Base-by-base conservation (phyloP, 2,797 vertebrate species). In the Pteropus rufus region DNA sequence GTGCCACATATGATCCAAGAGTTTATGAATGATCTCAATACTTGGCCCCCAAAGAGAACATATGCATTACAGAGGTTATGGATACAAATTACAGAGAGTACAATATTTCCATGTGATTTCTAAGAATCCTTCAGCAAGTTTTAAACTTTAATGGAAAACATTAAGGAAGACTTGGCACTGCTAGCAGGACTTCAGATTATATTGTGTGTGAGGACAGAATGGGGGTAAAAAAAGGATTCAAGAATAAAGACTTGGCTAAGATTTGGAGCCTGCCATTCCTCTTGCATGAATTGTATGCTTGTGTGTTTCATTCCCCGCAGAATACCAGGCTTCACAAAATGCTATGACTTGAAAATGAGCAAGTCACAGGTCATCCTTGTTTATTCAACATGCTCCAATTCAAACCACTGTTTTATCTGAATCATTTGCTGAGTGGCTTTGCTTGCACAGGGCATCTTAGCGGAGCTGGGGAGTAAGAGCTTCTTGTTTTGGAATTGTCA, bases 1-100 rank as follows among this genome's bases (percentile, higher is more conserved):
- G 89, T 26, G 7, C 76, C 24, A 0, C 97, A 34, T 26, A 81
- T 67, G 89, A 94, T 52, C 14, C 9, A 76, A 93, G 85, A 97
- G 90, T 97, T 95, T 96, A 41, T 64, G 73, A 39, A 92, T 97
- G 82, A 95, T 96, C 93, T 96, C 95, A 39, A 7, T 87, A 72
- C 58, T 93, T 1, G 19, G 65, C 97, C 75, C 92, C 93, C 0
- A 0, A 87, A 86, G 95, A 97, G 84, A 97, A 94, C 90, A 95
- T 96, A 95, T 94, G 96, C 80, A 98, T 97, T 97, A 93, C 85
- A 97, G 96, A 97, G 95, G 97, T 98, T 98, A 98, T 1, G 1
- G 83, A 89, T 82, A 97, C 95, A 81, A 54, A 44, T 88, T 86
- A 85, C 72, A 82, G 46, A 91, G 58, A 93, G 23, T 19, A 7